Conservation (phyloP, 2,113 vertebrate species). For the Lethenteron reissneri region DNA sequence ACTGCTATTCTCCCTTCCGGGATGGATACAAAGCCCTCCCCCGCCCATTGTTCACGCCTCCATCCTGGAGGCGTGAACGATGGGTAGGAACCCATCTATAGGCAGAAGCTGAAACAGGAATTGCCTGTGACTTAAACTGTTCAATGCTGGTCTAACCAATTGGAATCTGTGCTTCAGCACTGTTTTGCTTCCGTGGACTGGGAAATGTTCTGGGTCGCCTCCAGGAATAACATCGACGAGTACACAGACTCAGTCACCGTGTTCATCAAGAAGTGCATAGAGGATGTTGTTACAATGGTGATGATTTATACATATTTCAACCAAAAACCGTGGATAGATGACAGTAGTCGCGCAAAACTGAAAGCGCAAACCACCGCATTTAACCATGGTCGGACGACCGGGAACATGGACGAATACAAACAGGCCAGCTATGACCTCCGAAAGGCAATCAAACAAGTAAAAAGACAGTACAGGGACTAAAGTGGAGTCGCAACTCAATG, state of each 20-base stretch:
- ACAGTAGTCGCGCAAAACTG: not conserved
- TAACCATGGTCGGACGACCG: not conserved
- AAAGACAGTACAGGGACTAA: not conserved
- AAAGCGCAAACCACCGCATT: not conserved
- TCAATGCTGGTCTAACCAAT: slow-evolving; percentile 1
- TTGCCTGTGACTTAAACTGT: not conserved
- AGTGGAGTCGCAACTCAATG: not conserved
- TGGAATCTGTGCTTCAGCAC: not conserved
- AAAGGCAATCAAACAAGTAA: not conserved
- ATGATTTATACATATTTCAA: not conserved
- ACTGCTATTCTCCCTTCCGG: not conserved
- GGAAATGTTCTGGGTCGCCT: not conserved
- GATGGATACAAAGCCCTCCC: not conserved
- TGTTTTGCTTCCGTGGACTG: not conserved
- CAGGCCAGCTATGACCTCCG: not conserved
- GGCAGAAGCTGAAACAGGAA: not conserved
- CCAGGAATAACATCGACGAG: not conserved
- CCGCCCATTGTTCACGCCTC: not conserved
- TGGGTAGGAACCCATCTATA: not conserved
- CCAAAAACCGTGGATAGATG: not conserved
- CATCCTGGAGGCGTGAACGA: not conserved
- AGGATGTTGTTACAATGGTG: not conserved
- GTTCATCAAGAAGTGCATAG: slow-evolving; percentile 1
- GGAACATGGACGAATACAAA: not conserved
- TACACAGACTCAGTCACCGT: not conserved